Evolutionary conservation across 2,113 vertebrate species (phyloP), one percentile per base, ranked within the genome.

Genomic region (Leptocoma aspasia): DNA sequence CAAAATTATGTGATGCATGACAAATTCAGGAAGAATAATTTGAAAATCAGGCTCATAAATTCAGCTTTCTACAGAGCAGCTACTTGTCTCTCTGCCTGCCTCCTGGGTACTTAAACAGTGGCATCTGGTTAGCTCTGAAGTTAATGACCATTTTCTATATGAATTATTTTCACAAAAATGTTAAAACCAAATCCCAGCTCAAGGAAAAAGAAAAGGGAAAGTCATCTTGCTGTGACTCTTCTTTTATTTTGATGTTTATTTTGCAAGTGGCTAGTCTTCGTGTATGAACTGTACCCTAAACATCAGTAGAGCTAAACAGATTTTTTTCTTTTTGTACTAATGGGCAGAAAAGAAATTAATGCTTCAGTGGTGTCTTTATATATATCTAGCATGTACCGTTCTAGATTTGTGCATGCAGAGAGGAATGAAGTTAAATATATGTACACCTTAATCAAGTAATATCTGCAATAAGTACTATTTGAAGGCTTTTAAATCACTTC

Each of bases 81-180:
- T 92, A 89, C 61, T 91, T 92, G 27, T 39, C 81, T 75, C 42
- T 52, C 49, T 84, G 60, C 70, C 44, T 94, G 69, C 87, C 92
- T 92, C 73, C 41, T 0, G 23, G 64, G 57, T 84, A 26, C 75
- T 89, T 94, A 85, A 94, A 91, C 89, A 87, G 81, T 85, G 86
- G 84, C 95, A 94, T 95, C 93, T 91, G 89, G 61, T 83, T 96
- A 87, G 81, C 73, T 92, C 81, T 69, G 65, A 92, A 95, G 57
- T 91, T 95, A 92, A 92, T 95, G 84, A 92, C 49, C 49, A 82
- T 96, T 96, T 95, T 90, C 88, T 93, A 15, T 94, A 85, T 87
- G 53, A 87, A 72, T 84, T 94, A 86, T 76, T 92, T 92, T 92
- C 81, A 76, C 31, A 49, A 54, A 85, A 56, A 82, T 65, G 22